These are phyloP conservation scores for Coregonus clupeaformis DNA, from an alignment of 2,113 vertebrate species.

Conservation along the genomic window DNA sequence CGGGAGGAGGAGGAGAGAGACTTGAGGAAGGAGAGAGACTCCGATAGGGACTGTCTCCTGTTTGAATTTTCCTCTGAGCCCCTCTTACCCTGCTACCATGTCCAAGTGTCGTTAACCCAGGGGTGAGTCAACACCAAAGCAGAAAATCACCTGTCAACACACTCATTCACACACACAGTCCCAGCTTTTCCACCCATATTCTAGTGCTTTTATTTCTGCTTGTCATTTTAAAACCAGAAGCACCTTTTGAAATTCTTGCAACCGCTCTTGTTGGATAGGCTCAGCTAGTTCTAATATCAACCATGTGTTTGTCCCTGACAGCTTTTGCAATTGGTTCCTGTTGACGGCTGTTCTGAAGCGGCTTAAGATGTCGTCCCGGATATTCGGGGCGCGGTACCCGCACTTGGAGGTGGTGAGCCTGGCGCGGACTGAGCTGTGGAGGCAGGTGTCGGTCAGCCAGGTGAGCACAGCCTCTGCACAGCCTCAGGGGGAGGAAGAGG, in stretches of 20 bases:
- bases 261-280: too few species aligned
- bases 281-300: neutral
- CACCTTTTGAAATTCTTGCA: too few species aligned
- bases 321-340: slow-evolving; percentile 97
- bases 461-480: slow-evolving; percentile 77
- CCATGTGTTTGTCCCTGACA: slow-evolving; percentile 50
- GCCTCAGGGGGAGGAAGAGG: slow-evolving; percentile 64
- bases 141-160: neutral
- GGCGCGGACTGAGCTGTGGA: slow-evolving; percentile 81
- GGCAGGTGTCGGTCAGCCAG: slow-evolving; percentile 89
- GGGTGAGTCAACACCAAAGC: slow-evolving; percentile 79
- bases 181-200: neutral
- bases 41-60: slow-evolving; percentile 82
- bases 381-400: slow-evolving; percentile 92
- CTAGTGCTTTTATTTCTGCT: too few species aligned
- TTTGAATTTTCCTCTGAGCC: slow-evolving; percentile 96
- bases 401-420: slow-evolving; percentile 90
- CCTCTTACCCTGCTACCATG: slow-evolving; percentile 91
- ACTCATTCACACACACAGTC: neutral
- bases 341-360: slow-evolving; percentile 90
- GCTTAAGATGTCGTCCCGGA: slow-evolving; percentile 91
- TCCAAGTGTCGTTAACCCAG: slow-evolving; percentile 90
- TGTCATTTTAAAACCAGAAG: too few species aligned
- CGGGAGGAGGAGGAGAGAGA: slow-evolving; percentile 78
- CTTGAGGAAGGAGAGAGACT: slow-evolving; percentile 79